Evolutionary conservation across 2,888 invertebrate genomes (phyloP), one percentile per base, ranked within the genome.

Genomic region (Mimumesa dahlbomi): DNA sequence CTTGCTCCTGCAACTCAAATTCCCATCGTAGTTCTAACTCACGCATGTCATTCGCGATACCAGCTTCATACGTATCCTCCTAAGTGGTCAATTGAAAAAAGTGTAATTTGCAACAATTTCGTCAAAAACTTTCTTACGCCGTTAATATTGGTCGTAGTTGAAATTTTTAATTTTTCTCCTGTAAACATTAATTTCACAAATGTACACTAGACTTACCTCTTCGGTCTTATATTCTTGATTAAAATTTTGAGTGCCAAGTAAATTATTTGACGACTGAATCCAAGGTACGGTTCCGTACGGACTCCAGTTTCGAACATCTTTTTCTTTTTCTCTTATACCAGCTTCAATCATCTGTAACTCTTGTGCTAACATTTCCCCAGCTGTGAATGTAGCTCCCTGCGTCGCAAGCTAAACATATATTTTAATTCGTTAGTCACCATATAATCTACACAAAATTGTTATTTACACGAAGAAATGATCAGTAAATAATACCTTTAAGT

Each of bases 11-110:
- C 50, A 94, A 85, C 83, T 94, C 94, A 73, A 92, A 93, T 81
- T 94, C 93, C 90, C 93, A 92, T 71, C 93, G 91, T 77, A 93
- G 89, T 84, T 93, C 93, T 59, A 93, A 86, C 82, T 93, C 92
- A 13, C 92, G 90, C 91, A 94, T 93, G 80, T 93, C 93, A 78
- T 93, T 93, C 38, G 93, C 94, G 69, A 94, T 93, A 64, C 92
- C 92, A 69, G 91, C 92, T 82, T 93, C 93, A 77, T 93, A 93
- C 67, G 91, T 92, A 65, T 92, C 92, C 82, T 93, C 92, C 86
- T 92, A 25, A 6, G 6, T 31, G 38, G 5, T 11, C 31, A 25
- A 14, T 21, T 7, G 0, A 54, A 16, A 4, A 40, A 21, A 19
- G 2, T 0, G 42, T 22, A 2, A 48, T 21, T 56, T 14, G 1